Evolutionary conservation across 2,797 vertebrate genomes (phyloP), one percentile per base, ranked within the genome.

Genomic region (Neostethus bicornis): DNA sequence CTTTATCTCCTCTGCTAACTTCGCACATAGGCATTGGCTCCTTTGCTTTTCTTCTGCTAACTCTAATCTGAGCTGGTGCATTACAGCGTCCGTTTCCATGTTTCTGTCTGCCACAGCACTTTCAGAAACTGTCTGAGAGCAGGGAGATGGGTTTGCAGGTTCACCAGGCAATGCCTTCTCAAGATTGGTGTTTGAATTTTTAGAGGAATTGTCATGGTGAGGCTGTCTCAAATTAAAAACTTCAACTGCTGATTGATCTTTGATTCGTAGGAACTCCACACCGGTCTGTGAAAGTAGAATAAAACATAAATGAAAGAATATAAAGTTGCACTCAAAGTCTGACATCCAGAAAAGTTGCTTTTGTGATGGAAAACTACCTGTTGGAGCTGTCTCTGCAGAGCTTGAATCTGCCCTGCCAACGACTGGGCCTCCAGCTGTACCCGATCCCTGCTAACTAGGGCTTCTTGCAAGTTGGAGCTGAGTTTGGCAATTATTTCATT

Each of bases 401-500:
- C 88, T 1, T 87, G 91, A 58, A 95, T 92, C 81, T 94, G 87
- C 21, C 52, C 80, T 31, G 91, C 75, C 12, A 93, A 85, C 5
- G 43, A 47, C 14, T 79, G 86, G 1, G 90, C 90, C 63, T 95
- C 92, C 17, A 91, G 77, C 37, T 94, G 93, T 0, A 94, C 89
- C 56, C 92, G 86, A 64, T 93, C 90, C 70, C 79, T 80, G 55
- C 92, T 92, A 31, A 71, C 64, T 42, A 87, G 85, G 0, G 86
- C 85, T 60, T 90, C 84, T 57, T 94, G 93, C 53, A 96, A 89
- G 87, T 92, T 93, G 29, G 65, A 58, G 41, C 89, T 93, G 37
- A 94, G 87, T 67, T 78, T 91, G 23, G 87, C 63, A 60, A 95
- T 94, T 26, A 94, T 90, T 43, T 92, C 92, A 72, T 94, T 92